phyloP scores from a whole-genome alignment of 2,888 invertebrate genomes.

The Emmelina monodactyla region DNA sequence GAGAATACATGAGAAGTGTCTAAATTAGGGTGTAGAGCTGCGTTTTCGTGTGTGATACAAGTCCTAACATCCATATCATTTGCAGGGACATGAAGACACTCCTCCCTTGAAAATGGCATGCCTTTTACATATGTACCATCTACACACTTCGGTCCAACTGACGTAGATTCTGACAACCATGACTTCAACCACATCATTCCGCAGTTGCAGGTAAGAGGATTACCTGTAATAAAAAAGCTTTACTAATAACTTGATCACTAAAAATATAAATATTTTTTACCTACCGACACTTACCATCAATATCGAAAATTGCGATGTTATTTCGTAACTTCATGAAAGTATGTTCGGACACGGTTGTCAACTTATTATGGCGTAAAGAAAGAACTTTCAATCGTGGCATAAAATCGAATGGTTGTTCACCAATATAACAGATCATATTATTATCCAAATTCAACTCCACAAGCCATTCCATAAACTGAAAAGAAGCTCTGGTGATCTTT shows the following conservation, averaged over 20 bases:
- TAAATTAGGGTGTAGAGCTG: constrained; percentile 62
- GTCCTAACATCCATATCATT: constrained; percentile 68
- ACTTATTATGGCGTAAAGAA: constrained; percentile 78
- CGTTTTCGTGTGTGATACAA: constrained; percentile 72
- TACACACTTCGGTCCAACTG: constrained; percentile 78
- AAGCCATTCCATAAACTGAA: constrained; percentile 82
- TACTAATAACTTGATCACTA: too few species aligned
- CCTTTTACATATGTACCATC: constrained; percentile 81
- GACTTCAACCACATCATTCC: constrained; percentile 83
- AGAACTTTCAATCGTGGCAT: constrained; percentile 86
- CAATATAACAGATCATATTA: constrained; percentile 82
- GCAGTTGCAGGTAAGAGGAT: constrained; percentile 84
- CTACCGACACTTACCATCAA: constrained; percentile 81
- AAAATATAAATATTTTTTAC: too few species aligned
- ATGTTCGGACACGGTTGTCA: constrained; percentile 75
- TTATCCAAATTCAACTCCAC: constrained; percentile 87
- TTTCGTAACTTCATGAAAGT: constrained; percentile 79
- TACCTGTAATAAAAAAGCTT: constrained; percentile 72
- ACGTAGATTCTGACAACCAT: constrained; percentile 79
- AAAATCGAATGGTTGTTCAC: constrained; percentile 80
- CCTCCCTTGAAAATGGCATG: constrained; percentile 73
- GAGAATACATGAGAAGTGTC: constrained; percentile 68
- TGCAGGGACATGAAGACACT: constrained; percentile 61
- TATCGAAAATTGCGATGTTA: constrained; percentile 83
- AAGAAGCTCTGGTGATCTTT: constrained; percentile 72